A percentile compares a stretch with the other conserved stretches of the same genome.
These are phyloP conservation scores for Andrena chrysosceles DNA, from an alignment of 2,888 invertebrate genomes.

Conservation along the genomic window DNA sequence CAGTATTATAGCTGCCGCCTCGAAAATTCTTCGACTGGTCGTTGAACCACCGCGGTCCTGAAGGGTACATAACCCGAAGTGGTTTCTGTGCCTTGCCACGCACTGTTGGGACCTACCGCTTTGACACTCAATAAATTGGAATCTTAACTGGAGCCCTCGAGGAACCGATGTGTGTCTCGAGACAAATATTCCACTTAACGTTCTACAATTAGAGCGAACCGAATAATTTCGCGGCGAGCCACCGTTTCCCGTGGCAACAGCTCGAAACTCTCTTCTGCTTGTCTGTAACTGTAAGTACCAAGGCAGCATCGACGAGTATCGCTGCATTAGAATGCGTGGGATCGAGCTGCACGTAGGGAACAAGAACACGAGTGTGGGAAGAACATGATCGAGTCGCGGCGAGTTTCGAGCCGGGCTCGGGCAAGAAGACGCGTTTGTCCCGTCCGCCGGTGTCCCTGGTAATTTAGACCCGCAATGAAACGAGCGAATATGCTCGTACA, in stretches of 20 bases:
- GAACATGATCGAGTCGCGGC: slow-evolving; percentile 12
- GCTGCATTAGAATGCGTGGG: slow-evolving; percentile 30
- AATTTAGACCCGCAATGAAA: slow-evolving; percentile 53
- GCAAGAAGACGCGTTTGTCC: slow-evolving; percentile 37
- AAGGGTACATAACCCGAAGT: neutral
- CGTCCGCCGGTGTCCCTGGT: slow-evolving; percentile 21
- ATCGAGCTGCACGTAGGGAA: slow-evolving; percentile 10
- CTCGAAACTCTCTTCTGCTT: neutral
- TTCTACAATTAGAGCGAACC: neutral
- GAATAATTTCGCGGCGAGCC: neutral
- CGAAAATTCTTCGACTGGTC: too few relatives aligned
- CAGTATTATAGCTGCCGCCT: neutral
- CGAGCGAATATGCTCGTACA: slow-evolving; percentile 40
- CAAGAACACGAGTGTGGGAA: slow-evolving; percentile 18
- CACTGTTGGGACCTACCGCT: neutral
- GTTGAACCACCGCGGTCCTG: neutral
- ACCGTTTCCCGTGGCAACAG: neutral
- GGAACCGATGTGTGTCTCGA: neutral
- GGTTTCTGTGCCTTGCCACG: neutral
- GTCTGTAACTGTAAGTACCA: neutral
- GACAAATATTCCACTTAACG: neutral
- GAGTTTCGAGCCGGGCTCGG: slow-evolving; percentile 3
- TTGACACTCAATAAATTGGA: neutral
- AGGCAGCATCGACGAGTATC: neutral
- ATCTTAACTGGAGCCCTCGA: neutral